phyloP scores from a whole-genome alignment of 1,140 invertebrate genomes.

The Helicoverpa armigera region DNA sequence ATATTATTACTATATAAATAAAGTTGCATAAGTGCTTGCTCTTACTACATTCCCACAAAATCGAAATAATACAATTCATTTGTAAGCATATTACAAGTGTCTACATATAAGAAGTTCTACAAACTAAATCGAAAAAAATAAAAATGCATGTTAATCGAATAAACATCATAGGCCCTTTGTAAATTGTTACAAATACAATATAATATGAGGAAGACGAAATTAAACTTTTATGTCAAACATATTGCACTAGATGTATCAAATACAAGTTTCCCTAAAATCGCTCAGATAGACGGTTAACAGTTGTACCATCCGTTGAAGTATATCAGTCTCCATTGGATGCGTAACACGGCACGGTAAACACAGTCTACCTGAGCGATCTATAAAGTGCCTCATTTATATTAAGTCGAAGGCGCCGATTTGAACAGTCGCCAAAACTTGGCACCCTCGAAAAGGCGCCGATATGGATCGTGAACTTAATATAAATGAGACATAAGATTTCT shows the following conservation, averaged over 20 bases:
- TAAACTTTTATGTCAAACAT: constrained; percentile 66
- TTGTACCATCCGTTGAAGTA: neutral
- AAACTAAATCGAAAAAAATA: constrained; percentile 57
- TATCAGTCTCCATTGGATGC: neutral
- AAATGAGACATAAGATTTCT: too few species aligned
- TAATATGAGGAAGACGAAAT: constrained; percentile 72
- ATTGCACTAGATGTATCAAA: constrained; percentile 67
- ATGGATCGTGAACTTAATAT: too few species aligned
- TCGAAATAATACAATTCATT: constrained; percentile 49
- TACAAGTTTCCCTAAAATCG: neutral
- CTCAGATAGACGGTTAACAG: neutral
- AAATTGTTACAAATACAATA: constrained; percentile 66
- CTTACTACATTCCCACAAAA: constrained; percentile 36
- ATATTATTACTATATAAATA: constrained; percentile 3
- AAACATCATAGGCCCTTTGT: constrained; percentile 75
- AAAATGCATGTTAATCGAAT: constrained; percentile 62
- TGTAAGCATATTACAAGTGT: constrained; percentile 28
- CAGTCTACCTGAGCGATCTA: neutral
- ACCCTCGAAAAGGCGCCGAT: too few species aligned
- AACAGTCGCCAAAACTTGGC: too few species aligned
- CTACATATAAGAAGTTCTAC: constrained; percentile 45
- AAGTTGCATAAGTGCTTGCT: constrained; percentile 47
- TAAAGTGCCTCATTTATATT: neutral
- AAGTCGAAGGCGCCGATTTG: too few species aligned
- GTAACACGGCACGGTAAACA: neutral